Percentiles rank a stretch among this genome's conserved stretches.
Evolutionary conservation across 2,113 vertebrate genomes (phyloP).

Genomic region (Psephotus haematonotus): DNA sequence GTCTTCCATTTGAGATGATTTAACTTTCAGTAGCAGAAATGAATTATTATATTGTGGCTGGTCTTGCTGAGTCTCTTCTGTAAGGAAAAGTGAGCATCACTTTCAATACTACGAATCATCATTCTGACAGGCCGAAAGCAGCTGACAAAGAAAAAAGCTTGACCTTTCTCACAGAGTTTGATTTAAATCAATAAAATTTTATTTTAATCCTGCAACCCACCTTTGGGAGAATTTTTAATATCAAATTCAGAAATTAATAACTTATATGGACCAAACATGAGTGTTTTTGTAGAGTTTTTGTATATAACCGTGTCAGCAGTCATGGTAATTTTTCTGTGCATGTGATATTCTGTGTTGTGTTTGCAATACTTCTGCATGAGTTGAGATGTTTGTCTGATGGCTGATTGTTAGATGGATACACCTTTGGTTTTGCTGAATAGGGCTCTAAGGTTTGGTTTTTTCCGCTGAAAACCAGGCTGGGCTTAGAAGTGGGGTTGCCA

Average conservation of each 20-base stretch:
- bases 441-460: background rate
- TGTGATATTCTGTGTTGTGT: rapidly evolving
- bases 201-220: background rate
- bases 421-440: background rate
- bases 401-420: background rate
- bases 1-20: background rate
- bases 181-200: background rate
- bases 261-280: background rate
- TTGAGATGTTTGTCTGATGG: background rate
- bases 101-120: background rate
- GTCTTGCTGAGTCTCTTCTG: background rate
- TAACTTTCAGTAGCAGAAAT: background rate
- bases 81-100: background rate
- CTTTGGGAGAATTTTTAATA: background rate
- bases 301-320: background rate
- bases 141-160: background rate
- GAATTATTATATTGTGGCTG: background rate
- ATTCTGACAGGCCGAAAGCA: background rate
- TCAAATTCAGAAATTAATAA: background rate
- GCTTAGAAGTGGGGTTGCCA: background rate
- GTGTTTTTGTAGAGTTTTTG: background rate
- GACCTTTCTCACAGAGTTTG: background rate
- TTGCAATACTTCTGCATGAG: background rate
- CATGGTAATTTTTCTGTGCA: rapidly evolving
- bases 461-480: background rate